Percentiles rank a stretch among this genome's conserved stretches.
Evolutionary conservation across 2,888 invertebrate species (phyloP).

Genomic region (Odiellus spinosus): DNA sequence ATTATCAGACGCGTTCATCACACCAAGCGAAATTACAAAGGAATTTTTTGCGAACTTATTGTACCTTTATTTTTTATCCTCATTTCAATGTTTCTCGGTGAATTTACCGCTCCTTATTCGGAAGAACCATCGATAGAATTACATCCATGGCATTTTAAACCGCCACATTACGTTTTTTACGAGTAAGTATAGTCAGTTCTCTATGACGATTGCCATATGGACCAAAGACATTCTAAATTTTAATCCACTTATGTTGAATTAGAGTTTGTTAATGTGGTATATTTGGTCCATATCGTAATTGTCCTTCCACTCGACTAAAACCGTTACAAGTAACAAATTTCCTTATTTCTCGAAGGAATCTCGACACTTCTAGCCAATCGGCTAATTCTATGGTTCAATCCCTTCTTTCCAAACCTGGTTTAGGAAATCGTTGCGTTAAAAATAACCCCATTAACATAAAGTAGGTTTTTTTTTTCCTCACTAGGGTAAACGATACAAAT

Average conservation of each 20-base stretch:
- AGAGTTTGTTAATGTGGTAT: too few species aligned
- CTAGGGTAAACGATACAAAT: too few species aligned
- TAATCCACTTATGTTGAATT: too few species aligned
- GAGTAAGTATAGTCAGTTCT: slow-evolving; percentile 9
- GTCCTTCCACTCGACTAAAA: too few species aligned
- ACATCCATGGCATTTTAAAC: slow-evolving; percentile 26
- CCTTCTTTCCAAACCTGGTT: slow-evolving; percentile 28
- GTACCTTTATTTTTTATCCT: slow-evolving; percentile 39
- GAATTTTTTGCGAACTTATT: slow-evolving; percentile 38
- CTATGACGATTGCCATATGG: too few species aligned
- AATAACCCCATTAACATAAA: slow-evolving; percentile 19
- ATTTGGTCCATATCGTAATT: too few species aligned
- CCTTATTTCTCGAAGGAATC: too few species aligned
- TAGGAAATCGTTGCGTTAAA: slow-evolving; percentile 34
- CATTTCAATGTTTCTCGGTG: slow-evolving; percentile 36
- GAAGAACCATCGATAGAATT: slow-evolving; percentile 33
- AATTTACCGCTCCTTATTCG: slow-evolving; percentile 32
- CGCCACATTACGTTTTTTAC: slow-evolving; percentile 20
- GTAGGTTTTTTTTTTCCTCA: slow-evolving; percentile 9
- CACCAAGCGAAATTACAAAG: slow-evolving; percentile 37
- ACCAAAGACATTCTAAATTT: too few species aligned
- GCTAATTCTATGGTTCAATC: slow-evolving; percentile 26
- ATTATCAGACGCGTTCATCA: slow-evolving; percentile 37
- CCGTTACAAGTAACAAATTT: too few species aligned
- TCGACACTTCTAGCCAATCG: slow-evolving; percentile 22